These are phyloP conservation scores for Scotopteryx bipunctaria DNA, from an alignment of 2,888 invertebrate species.

Conservation along the genomic window DNA sequence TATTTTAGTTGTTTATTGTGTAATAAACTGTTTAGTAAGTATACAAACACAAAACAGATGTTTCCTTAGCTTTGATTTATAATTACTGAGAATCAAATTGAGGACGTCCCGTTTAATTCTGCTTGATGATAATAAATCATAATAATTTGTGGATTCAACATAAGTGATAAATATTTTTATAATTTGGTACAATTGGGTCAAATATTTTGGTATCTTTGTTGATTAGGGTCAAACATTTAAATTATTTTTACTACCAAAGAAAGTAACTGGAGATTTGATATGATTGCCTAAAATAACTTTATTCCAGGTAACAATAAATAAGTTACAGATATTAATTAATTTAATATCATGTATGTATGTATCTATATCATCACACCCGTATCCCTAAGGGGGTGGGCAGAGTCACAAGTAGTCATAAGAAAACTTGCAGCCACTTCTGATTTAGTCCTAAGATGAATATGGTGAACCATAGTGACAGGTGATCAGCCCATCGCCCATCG, in stretches of 20 bases:
- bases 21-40: constrained; percentile 50
- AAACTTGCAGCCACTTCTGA: too few relatives aligned
- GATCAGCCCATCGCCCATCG: too few relatives aligned
- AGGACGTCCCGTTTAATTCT: constrained; percentile 41
- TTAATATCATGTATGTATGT: too few relatives aligned
- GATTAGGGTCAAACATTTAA: not conserved
- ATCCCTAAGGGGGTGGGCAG: too few relatives aligned
- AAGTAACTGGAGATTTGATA: too few relatives aligned
- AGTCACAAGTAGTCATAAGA: too few relatives aligned
- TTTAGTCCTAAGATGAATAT: too few relatives aligned
- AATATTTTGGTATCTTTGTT: not conserved
- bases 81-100: constrained; percentile 43
- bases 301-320: too few relatives aligned
- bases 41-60: constrained; percentile 60
- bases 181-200: not conserved
- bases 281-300: too few relatives aligned
- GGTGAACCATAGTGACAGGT: too few relatives aligned
- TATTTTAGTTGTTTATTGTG: constrained; percentile 41
- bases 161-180: constrained; percentile 24
- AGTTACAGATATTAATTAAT: too few relatives aligned
- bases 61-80: constrained; percentile 58
- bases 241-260: not conserved
- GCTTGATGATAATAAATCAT: constrained; percentile 36
- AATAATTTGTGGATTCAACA: constrained; percentile 28
- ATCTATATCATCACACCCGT: too few relatives aligned